Conservation (phyloP, 1,140 invertebrate species). For the Aphelinus certus region DNA sequence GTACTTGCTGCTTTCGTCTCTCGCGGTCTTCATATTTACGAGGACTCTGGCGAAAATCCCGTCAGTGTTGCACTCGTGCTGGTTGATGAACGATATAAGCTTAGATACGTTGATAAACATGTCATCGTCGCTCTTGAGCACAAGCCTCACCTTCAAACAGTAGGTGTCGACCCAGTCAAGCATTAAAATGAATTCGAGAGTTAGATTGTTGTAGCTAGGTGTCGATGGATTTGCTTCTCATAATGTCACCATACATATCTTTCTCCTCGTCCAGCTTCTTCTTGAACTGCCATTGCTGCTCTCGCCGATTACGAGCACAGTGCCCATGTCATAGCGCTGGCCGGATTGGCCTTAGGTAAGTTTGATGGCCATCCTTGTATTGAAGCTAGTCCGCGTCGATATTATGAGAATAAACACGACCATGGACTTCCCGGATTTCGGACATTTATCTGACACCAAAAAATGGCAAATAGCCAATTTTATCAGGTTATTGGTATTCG, state of each 20-base stretch:
- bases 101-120: constrained; percentile 90
- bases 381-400: constrained; percentile 79
- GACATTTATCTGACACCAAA: constrained; percentile 74
- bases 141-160: constrained; percentile 77
- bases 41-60: constrained; percentile 84
- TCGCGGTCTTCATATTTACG: constrained; percentile 84
- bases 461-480: constrained; percentile 32
- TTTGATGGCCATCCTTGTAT: constrained; percentile 79
- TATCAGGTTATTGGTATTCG: no score
- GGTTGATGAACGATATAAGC: constrained; percentile 75
- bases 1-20: constrained; percentile 86
- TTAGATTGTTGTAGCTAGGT: constrained; percentile 90
- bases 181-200: constrained; percentile 85
- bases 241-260: constrained; percentile 79
- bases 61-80: constrained; percentile 72
- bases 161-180: constrained; percentile 85
- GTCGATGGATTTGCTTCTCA: constrained; percentile 82
- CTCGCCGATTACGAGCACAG: constrained; percentile 81
- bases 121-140: constrained; percentile 91
- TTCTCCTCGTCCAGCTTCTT: constrained; percentile 71
- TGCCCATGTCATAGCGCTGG: constrained; percentile 75
- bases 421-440: constrained; percentile 71
- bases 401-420: constrained; percentile 81
- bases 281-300: constrained; percentile 67
- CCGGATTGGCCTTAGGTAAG: constrained; percentile 87